A percentile compares a stretch with the other conserved stretches of the same genome.
These are phyloP conservation scores for Gallinago solitaria DNA, from an alignment of 2,797 vertebrate genomes.

Conservation along the genomic window DNA sequence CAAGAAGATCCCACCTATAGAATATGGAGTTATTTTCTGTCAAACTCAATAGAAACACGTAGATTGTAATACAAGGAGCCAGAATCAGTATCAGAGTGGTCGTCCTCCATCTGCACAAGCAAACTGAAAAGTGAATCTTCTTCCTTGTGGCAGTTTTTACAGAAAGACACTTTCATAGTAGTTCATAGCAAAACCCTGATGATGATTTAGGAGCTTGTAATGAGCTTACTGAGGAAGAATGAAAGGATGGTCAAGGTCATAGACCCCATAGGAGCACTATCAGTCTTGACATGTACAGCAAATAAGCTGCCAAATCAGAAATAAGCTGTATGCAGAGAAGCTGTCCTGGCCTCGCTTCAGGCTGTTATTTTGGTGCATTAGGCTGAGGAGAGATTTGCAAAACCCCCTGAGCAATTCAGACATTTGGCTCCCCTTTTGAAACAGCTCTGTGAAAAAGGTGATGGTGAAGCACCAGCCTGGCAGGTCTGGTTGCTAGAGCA, in stretches of 20 bases:
- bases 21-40: not conserved
- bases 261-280: not conserved
- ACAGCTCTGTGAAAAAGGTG: not conserved
- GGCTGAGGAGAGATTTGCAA: not conserved
- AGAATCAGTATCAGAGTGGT: not conserved
- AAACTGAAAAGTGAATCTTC: not conserved
- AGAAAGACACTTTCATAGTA: not conserved
- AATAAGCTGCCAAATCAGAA: constrained; percentile 48
- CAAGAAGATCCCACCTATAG: not conserved
- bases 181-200: constrained; percentile 17
- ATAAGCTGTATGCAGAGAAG: not conserved
- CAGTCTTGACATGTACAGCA: constrained; percentile 13
- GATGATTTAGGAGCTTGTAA: not conserved
- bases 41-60: not conserved
- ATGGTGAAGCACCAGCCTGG: not conserved
- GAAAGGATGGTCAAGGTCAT: constrained; percentile 38
- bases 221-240: constrained; percentile 37
- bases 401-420: not conserved
- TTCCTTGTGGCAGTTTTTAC: not conserved
- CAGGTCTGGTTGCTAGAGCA: not conserved
- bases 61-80: not conserved
- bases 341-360: not conserved
- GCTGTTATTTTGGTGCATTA: constrained; percentile 35
- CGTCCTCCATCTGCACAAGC: not conserved
- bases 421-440: not conserved